Percentiles rank a stretch among this genome's conserved stretches.
Evolutionary conservation across 2,113 vertebrate species (phyloP).

Genomic region (Cygnus buccinator): DNA sequence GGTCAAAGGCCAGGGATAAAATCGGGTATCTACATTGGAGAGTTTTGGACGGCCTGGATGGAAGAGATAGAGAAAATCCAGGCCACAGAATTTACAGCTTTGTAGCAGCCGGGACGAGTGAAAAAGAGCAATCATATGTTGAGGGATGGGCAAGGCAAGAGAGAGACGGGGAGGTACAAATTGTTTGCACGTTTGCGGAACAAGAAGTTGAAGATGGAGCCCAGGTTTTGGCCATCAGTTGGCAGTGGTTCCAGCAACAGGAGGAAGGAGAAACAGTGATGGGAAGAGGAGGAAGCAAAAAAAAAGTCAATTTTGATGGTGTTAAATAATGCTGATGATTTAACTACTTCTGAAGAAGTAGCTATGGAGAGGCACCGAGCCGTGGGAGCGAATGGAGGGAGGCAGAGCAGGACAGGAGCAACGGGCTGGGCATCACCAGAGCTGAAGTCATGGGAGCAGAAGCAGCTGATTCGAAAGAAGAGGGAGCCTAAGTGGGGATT

Average conservation of each 20-base stretch:
- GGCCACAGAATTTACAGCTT: not conserved
- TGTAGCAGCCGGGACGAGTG: not conserved
- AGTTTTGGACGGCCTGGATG: rapidly evolving
- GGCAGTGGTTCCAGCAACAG: not conserved
- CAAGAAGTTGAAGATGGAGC: not conserved
- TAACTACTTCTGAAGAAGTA: not conserved
- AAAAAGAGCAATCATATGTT: not conserved
- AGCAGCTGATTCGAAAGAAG: not conserved
- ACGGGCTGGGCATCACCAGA: rapidly evolving
- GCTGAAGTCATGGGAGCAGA: not conserved
- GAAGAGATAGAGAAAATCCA: not conserved
- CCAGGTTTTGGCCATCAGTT: slow-evolving; percentile 5
- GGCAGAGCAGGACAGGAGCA: not conserved
- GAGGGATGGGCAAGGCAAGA: slow-evolving; percentile 18
- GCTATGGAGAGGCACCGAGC: not conserved
- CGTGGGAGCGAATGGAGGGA: not conserved
- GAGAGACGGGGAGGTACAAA: not conserved
- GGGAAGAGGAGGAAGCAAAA: not conserved
- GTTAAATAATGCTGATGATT: not conserved
- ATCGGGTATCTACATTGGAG: not conserved
- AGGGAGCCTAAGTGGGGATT: not conserved
- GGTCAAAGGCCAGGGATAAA: not conserved
- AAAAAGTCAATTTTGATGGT: not conserved
- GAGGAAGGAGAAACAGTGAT: rapidly evolving
- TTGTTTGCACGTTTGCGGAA: not conserved